phyloP scores from a whole-genome alignment of 2,888 invertebrate species.

The Embidobia sp. region DNA sequence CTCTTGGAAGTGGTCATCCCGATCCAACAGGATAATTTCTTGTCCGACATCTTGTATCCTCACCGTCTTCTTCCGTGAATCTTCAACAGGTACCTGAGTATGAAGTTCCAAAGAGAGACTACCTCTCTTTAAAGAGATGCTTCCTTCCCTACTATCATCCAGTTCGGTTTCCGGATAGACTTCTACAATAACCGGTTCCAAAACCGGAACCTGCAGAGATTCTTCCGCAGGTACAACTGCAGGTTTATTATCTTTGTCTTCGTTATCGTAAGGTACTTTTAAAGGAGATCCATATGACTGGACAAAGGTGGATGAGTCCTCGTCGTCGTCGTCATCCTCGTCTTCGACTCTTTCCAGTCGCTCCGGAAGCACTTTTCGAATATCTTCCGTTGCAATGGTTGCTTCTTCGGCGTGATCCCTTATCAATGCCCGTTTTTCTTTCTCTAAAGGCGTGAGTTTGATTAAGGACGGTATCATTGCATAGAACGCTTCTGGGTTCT shows the following conservation, averaged over 20 bases:
- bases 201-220: constrained; percentile 2
- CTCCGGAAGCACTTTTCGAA: constrained; percentile 10
- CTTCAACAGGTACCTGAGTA: constrained; percentile 13
- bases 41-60: constrained; percentile 69
- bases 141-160: background rate
- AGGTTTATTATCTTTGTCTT: constrained; percentile 30
- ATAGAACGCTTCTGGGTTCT: constrained; percentile 28
- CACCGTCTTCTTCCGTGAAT: constrained; percentile 63
- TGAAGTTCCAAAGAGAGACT: constrained; percentile 2
- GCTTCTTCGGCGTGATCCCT: constrained; percentile 30
- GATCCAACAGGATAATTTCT: constrained; percentile 22
- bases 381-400: constrained; percentile 60
- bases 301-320: constrained; percentile 46
- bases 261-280: constrained; percentile 48
- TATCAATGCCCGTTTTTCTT: constrained; percentile 63
- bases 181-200: constrained; percentile 13
- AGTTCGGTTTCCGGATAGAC: background rate
- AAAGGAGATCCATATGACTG: constrained; percentile 58
- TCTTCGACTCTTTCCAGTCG: constrained; percentile 57
- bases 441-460: constrained; percentile 65
- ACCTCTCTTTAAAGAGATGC: constrained; percentile 10
- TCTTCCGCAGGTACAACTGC: constrained; percentile 31
- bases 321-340: constrained; percentile 63
- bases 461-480: constrained; percentile 62
- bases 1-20: constrained; percentile 6